Base-by-base conservation (phyloP, 1,140 invertebrate genomes). In the Lerema accius region DNA sequence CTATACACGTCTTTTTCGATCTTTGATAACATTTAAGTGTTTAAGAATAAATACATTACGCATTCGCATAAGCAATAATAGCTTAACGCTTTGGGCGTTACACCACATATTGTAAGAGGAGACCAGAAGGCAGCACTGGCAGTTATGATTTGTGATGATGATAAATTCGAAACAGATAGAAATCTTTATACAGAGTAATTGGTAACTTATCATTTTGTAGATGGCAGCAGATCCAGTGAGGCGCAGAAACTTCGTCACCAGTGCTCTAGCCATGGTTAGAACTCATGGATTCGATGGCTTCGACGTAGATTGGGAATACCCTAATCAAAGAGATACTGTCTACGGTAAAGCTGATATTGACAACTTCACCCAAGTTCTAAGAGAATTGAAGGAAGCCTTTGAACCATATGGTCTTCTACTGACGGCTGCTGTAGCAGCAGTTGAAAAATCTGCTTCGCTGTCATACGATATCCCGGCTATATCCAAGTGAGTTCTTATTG, bases 231-330 rank as follows among this genome's bases (percentile, higher is more conserved):
- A 92, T 56, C 61, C 92, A 4, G 67, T 45, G 0, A 69, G 81
- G n/a, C 92, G 95, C 4, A 77, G 86, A 0, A 89, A 71, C n/a
- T 95, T 96, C 55, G 92, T 94, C 4, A 63, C 92, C 0, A 93
- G 92, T 60, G 91, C 93, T 0, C 84, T 95, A 0, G 63, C 86
- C 0, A 94, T 95, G 67, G 50, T 95, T 0, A 78, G 86, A 53
- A 92, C 91, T n/a, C 92, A 96, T 72, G 89, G 92, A 4, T 97
- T 97, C 60, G 95, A 97, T 84, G 96, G 96, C 0, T 90, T 97
- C 0, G 96, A 97, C 77, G 13, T 97, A 9, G 95, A 97, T 76
- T 97, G 96, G 96, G 95, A 97, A 64, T 96, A 96, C 73, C 96
- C 95, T 0, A 92, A 89, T 9, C 92, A 94, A 67, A 82, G 95